These are phyloP conservation scores for Phrynocephalus versicolor DNA, from an alignment of 2,113 vertebrate species.

Conservation along the genomic window DNA sequence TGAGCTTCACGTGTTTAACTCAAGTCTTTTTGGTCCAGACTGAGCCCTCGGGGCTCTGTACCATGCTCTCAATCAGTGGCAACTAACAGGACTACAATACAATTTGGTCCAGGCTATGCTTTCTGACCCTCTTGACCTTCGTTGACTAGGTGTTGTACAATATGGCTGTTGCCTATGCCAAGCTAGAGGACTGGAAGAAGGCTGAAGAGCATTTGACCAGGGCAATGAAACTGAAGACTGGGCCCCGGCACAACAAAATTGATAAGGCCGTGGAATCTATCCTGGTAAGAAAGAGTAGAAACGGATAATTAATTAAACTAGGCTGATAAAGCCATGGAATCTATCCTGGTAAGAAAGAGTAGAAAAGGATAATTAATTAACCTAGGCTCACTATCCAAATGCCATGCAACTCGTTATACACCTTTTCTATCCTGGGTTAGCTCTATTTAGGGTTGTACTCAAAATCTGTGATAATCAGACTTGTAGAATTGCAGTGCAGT, in stretches of 20 bases:
- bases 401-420: background rate
- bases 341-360: slow-evolving; percentile 79
- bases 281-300: slow-evolving; percentile 75
- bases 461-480: background rate
- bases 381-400: background rate
- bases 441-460: background rate
- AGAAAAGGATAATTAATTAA: background rate
- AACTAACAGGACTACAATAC: background rate
- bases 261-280: slow-evolving; percentile 88
- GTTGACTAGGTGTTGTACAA: slow-evolving; percentile 87
- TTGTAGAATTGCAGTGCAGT: background rate
- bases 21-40: background rate
- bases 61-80: background rate
- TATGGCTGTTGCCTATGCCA: slow-evolving; percentile 81
- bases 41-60: background rate
- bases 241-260: slow-evolving; percentile 83
- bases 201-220: slow-evolving; percentile 83
- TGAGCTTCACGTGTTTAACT: background rate
- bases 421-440: background rate
- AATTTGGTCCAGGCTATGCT: background rate
- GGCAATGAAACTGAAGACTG: slow-evolving; percentile 82
- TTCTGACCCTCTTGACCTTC: background rate
- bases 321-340: slow-evolving; percentile 82
- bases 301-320: background rate
- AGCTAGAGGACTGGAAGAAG: slow-evolving; percentile 84